Evolutionary conservation across 1,140 invertebrate species (phyloP), one percentile per base, ranked within the genome.

Genomic region (Branchinecta lindahli): DNA sequence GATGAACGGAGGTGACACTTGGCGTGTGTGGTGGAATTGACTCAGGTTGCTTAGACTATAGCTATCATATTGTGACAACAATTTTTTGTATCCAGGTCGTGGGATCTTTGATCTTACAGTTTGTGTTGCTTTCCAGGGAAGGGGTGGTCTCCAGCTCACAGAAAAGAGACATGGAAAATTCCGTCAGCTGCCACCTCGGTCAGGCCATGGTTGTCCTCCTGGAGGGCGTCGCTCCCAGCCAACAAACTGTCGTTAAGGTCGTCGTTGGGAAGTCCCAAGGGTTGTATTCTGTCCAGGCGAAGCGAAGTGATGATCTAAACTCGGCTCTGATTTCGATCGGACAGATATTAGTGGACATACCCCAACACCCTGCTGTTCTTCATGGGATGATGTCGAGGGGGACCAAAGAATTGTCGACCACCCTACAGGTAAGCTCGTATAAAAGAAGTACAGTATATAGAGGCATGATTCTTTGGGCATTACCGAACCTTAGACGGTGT

Each of bases 341-440:
- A 0, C 86, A 88, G 46, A 88, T 97, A 0, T 87, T 91, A 73
- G 87, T 97, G 68, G 92, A 96, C 78, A 94, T 98, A 76, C 95
- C 95, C 3, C 94, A 97, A 77, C 94, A 97, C 82, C 94, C 95
- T 0, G 92, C 96, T 0, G 92, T 91, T 45, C 81, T 98, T 69
- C 95, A 98, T 78, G 92, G 92, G 67, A 96, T 98, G 91, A 94
- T 98, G 86, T 94, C 94, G 0, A 83, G 94, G 74, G 91, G 92
- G 65, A 93, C 91, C 69, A 90, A 93, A 75, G 91, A 96, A 76
- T 81, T 98, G 5, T 93, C 90, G 12, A 92, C 88, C n/a, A 94
- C 92, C 0, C 77, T 95, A 52, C 90, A 92, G 79, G 86, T 85
- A 77, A 73, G 68, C 65, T 18, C 68, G 67, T 69, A 68, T 67